Evolutionary conservation across 2,113 vertebrate genomes (phyloP), one percentile per base, ranked within the genome.

Genomic region (Ochotona curzoniae): DNA sequence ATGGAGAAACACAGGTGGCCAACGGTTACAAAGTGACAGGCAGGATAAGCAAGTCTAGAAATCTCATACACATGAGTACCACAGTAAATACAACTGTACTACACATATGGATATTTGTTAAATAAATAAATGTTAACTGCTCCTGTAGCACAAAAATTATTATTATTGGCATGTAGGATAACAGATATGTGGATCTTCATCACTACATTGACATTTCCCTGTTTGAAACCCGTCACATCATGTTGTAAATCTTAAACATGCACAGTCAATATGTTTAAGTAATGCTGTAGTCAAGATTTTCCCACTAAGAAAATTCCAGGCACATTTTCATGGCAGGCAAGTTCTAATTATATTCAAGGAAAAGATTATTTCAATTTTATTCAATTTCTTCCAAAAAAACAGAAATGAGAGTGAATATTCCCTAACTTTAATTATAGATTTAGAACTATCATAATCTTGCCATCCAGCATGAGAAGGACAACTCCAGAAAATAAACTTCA

Each of bases 281-380:
- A 71, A 85, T 54, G 30, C 82, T 54, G 3, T 35, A 6, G 30
- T 26, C 49, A 84, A 87, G 47, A 28, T 32, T 81, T 92, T 89
- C 30, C 35, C 21, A 66, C 2, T 49, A 89, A 89, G 28, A 83
- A 82, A 87, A 87, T 26, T 51, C 78, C 67, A 32, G n/a, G 35
- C n/a, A 20, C 38, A 78, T 5, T 92, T 86, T 88, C 25, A 83
- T 87, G 23, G 83, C n/a, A 71, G 71, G 47, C 5, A 90, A 51
- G 0, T 51, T 73, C 35, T 83, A 82, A 90, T 91, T 64, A 12
- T 78, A 78, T 51, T 83, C 57, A 78, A 92, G 54, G 20, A 83
- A 92, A 82, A 76, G 17, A 61, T 32, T 12, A 66, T 82, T 89
- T 87, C 35, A 73, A 61, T 60, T 66, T 94, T 87, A 67, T 64